These are phyloP conservation scores for Crocidura indochinensis DNA, from an alignment of 2,797 vertebrate genomes.

Conservation along the genomic window DNA sequence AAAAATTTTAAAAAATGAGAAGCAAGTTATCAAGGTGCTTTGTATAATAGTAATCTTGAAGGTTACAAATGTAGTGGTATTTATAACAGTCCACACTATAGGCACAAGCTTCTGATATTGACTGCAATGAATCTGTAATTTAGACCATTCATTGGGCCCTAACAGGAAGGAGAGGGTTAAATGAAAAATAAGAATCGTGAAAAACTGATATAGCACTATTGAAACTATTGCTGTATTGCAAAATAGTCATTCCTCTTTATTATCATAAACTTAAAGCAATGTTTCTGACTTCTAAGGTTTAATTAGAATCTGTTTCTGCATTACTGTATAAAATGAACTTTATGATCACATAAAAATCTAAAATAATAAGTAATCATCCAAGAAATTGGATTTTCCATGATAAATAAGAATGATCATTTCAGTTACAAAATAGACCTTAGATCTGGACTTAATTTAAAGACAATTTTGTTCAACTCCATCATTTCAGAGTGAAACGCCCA, in stretches of 20 bases:
- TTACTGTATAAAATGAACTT: slow-evolving; percentile 79
- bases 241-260: slow-evolving; percentile 38
- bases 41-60: not conserved
- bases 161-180: not conserved
- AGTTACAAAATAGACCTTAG: slow-evolving; percentile 61
- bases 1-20: too few relatives aligned
- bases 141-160: fast-evolving
- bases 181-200: not conserved
- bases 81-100: not conserved
- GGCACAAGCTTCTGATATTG: not conserved
- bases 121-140: not conserved
- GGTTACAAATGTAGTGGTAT: not conserved
- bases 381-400: slow-evolving; percentile 78
- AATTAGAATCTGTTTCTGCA: slow-evolving; percentile 79
- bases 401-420: slow-evolving; percentile 78
- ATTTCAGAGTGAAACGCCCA: slow-evolving; percentile 5
- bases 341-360: slow-evolving; percentile 75
- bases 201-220: not conserved
- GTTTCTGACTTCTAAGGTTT: slow-evolving; percentile 68
- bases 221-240: not conserved
- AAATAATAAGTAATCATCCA: slow-evolving; percentile 84
- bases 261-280: slow-evolving; percentile 33
- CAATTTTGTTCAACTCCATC: not conserved
- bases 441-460: slow-evolving; percentile 53
- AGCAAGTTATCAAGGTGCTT: not conserved